Evolutionary conservation across 2,888 invertebrate genomes (phyloP), one percentile per base, ranked within the genome.

Genomic region (Eupithecia centaureata): DNA sequence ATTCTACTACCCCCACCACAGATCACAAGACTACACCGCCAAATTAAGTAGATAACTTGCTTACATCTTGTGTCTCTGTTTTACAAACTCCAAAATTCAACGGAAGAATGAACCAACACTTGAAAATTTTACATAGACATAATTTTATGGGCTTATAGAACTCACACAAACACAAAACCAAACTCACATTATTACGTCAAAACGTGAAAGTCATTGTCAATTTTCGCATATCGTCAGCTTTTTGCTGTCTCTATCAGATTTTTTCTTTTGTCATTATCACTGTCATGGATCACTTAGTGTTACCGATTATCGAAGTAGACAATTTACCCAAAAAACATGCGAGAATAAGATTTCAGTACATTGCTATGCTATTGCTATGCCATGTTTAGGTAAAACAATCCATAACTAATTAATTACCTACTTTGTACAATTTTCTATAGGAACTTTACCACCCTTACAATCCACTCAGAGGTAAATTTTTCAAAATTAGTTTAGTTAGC

Each of bases 1-100:
- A 75, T 84, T 84, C 83, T 71, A 62, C 35, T 22, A 61, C 58
- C 67, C 70, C 73, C 70, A 74, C 76, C 32, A 65, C 22, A 61
- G 47, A 47, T 22, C 33, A 57, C n/a, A 28, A 15, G 33, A 32
- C 27, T 38, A 61, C 18, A n/a, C 42, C 61, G 57, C 59, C 65
- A 25, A 71, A 70, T 56, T 61, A 4, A 22, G 1, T 38, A 61
- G 27, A 32, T 30, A 35, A 7, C 13, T 57, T 8, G 22, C 10
- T 38, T n/a, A 18, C 0, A 42, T 22, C 47, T 47, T 47, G 42
- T 8, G 47, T 30, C 38, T 35, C 22, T 7, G n/a, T n/a, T 30
- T 57, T 13, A 18, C 10, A 33, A 3, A 13, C 3, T 32, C 4
- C 5, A 13, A 5, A 0, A 12, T n/a, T 0, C 1, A 1, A 10